Base-by-base conservation (phyloP, 2,113 vertebrate species). In the Puffinus mauretanicus region DNA sequence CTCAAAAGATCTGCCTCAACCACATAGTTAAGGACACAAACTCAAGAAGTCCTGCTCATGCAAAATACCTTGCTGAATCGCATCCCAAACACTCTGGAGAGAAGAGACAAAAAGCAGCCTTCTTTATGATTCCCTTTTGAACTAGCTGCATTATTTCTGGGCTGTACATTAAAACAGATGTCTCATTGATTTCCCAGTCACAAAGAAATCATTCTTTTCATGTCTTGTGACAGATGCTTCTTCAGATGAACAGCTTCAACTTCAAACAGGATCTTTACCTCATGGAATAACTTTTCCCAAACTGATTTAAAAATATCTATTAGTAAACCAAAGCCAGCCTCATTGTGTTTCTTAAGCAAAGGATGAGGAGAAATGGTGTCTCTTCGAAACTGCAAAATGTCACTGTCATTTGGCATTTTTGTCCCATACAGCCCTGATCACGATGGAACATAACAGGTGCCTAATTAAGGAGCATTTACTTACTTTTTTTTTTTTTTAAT, bases 151-250 rank as follows among this genome's bases (percentile, higher is more conserved):
- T 95, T 95, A 95, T 96, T 95, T 93, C 91, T 92, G 70, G 78
- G 55, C 82, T 87, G 86, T 89, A 95, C 86, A 85, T 97, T 89
- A 95, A 96, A 95, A 97, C 97, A 97, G 88, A 96, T 97, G 96
- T 92, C 95, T 94, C 96, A 95, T 94, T 97, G 93, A 97, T 95
- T 95, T 87, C 77, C 66, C 51, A 85, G 81, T 82, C 94, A 97
- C 95, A 97, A 97, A 96, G 96, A 93, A 97, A 96, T 95, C 88
- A 90, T 97, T 97, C 83, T 96, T 92, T 87, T 84, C 81, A 82
- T 87, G 93, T 93, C 96, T 93, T 90, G 93, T 96, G 95, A 96
- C 2, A 52, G 78, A 93, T 94, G 62, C 89, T 94, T 94, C 94
- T 97, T 91, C 88, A 87, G 93, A 95, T 54, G 80, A 97, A 94